Evolutionary conservation across 1,140 invertebrate species (phyloP), one percentile per base, ranked within the genome.

Genomic region (Neodiprion fabricii): DNA sequence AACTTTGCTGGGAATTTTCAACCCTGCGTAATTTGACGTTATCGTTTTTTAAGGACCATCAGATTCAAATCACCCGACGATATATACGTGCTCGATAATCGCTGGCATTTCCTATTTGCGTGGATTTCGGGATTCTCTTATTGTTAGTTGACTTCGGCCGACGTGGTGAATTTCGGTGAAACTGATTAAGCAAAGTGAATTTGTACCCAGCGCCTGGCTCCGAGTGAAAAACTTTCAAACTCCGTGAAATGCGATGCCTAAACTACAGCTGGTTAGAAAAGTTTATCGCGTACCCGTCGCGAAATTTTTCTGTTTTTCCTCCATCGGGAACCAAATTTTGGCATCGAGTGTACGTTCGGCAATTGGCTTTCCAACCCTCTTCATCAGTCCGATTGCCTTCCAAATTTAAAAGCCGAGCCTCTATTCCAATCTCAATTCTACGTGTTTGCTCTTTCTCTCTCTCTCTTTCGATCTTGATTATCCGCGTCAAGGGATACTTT

Each of bases 391-490:
- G 53, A 61, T 61, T 61, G 53, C 53, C 53, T 17, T 61, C 53
- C 11, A 17, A 61, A 61, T 61, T 61, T 61, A 61, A 61, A 61
- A 61, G 53, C 53, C 53, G n/a, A 72, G 40, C 71, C 7, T 67
- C 17, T n/a, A 40, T 23, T 67, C n/a, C 72, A 67, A 28, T 74
- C 70, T 74, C 72, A 28, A 12, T 70, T 7, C 23, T 23, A 49
- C 73, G 66, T 28, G 48, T 48, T 53, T 53, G 9, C 10, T 66
- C 48, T 71, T 48, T n/a, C 21, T 48, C 48, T 70, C 48, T 67
- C 23, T 61, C 53, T 70, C 9, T 28, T 65, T 21, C 17, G 12
- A 65, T 21, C 12, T 14, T 14, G 61, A 17, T 7, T 14, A 65
- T 14, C 17, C 7, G 3, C 61, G 17, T 14, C 17, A 65, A 65